phyloP scores from a whole-genome alignment of 1,140 invertebrate species.

The Drosophila cardini region DNA sequence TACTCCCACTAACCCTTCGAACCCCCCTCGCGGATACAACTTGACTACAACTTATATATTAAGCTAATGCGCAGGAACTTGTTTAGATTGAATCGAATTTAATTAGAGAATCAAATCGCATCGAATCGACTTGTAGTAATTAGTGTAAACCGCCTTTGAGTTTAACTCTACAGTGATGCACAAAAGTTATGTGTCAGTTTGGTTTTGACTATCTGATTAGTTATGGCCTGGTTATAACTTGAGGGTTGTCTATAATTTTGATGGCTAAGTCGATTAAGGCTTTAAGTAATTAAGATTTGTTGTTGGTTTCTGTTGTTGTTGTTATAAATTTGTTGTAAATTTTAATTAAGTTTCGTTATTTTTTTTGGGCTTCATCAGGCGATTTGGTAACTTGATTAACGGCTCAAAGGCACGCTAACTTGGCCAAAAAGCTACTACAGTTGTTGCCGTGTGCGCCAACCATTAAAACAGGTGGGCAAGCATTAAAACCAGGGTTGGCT shows the following conservation, averaged over 20 bases:
- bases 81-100: conserved; percentile 24
- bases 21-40: conserved; percentile 10
- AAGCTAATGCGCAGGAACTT: conserved; percentile 24
- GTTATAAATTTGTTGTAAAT: conserved; percentile 48
- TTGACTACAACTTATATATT: conserved; percentile 27
- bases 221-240: conserved; percentile 1
- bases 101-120: conserved; percentile 25
- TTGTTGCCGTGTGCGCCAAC: conserved; percentile 61
- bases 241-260: conserved; percentile 28
- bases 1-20: background rate
- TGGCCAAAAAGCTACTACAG: conserved; percentile 68
- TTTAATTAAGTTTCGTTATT: conserved; percentile 66
- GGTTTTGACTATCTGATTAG: conserved; percentile 31
- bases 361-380: conserved; percentile 40
- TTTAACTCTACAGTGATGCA: background rate
- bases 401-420: conserved; percentile 62
- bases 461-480: conserved; percentile 78
- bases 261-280: conserved; percentile 67
- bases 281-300: conserved; percentile 51
- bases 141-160: conserved; percentile 47
- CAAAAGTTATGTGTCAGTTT: conserved; percentile 10
- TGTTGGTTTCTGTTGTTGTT: conserved; percentile 6
- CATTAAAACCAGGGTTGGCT: conserved; percentile 36
- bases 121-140: conserved; percentile 30
- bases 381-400: conserved; percentile 67